Percentiles rank a stretch among this genome's conserved stretches.
phyloP scores from a whole-genome alignment of 2,113 vertebrate genomes.

The Ceyx melanurus region DNA sequence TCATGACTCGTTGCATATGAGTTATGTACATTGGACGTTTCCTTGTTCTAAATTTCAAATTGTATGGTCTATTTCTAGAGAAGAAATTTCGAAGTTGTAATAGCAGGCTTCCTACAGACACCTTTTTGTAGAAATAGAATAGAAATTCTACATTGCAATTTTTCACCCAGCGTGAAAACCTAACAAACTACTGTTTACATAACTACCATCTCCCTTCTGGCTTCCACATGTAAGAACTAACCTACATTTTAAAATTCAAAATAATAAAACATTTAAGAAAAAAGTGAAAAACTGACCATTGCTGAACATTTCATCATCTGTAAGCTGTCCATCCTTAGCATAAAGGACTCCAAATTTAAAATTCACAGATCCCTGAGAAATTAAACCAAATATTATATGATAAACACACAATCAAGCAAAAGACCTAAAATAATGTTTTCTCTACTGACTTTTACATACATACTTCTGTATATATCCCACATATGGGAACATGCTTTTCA shows the following conservation, averaged over 20 bases:
- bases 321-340: slow-evolving; percentile 97
- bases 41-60: neutral
- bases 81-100: neutral
- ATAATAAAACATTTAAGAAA: neutral
- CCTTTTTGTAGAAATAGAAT: neutral
- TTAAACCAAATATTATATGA: neutral
- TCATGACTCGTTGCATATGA: neutral
- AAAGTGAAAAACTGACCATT: slow-evolving; percentile 82
- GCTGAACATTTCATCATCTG: slow-evolving; percentile 99
- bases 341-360: slow-evolving; percentile 98
- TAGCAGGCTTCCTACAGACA: neutral
- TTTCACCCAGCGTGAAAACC: neutral
- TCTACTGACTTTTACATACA: neutral
- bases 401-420: neutral
- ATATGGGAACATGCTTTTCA: neutral
- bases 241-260: neutral
- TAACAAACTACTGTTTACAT: neutral
- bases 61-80: neutral
- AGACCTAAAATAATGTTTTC: neutral
- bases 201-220: neutral
- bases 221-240: neutral
- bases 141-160: neutral
- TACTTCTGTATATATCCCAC: neutral
- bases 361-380: slow-evolving; percentile 93
- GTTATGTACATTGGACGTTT: neutral